phyloP scores from a whole-genome alignment of 1,140 invertebrate species.

The Drosophila suzukii region DNA sequence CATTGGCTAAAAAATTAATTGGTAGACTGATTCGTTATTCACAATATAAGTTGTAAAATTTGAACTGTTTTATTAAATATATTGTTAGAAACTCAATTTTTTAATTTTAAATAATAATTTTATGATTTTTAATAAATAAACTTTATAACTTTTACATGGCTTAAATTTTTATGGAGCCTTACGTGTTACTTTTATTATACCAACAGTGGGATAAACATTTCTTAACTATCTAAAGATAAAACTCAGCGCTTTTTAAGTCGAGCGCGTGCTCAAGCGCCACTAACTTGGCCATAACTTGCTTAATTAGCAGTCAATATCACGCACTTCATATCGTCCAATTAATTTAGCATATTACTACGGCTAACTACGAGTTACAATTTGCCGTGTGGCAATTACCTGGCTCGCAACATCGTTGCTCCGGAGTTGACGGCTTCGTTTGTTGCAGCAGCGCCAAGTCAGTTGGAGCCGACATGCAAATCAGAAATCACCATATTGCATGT shows the following conservation, averaged over 20 bases:
- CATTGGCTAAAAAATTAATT: too few relatives aligned
- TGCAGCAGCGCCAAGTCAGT: constrained; percentile 50
- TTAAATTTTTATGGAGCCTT: too few relatives aligned
- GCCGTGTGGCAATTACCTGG: constrained; percentile 58
- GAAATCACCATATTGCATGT: constrained; percentile 83
- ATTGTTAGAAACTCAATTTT: too few relatives aligned
- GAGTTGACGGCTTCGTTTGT: constrained; percentile 75
- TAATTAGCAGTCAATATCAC: constrained; percentile 83
- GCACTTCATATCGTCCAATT: constrained; percentile 80
- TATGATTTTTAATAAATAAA: too few relatives aligned
- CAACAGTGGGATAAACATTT: not conserved
- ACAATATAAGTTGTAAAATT: too few relatives aligned
- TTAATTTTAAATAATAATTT: too few relatives aligned
- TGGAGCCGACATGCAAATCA: constrained; percentile 70
- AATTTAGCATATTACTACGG: constrained; percentile 78
- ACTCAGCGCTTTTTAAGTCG: not conserved
- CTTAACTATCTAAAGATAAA: not conserved
- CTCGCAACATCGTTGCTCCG: constrained; percentile 46
- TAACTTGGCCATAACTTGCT: constrained; percentile 70
- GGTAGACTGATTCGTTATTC: too few relatives aligned
- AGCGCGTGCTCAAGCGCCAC: constrained; percentile 55
- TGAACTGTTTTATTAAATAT: too few relatives aligned
- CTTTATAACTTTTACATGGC: too few relatives aligned
- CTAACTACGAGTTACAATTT: constrained; percentile 56
- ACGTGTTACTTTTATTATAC: too few relatives aligned